Percentiles rank a stretch among this genome's conserved stretches.
Conservation (phyloP, 2,888 invertebrate genomes). For the Blastobasis lacticolella region DNA sequence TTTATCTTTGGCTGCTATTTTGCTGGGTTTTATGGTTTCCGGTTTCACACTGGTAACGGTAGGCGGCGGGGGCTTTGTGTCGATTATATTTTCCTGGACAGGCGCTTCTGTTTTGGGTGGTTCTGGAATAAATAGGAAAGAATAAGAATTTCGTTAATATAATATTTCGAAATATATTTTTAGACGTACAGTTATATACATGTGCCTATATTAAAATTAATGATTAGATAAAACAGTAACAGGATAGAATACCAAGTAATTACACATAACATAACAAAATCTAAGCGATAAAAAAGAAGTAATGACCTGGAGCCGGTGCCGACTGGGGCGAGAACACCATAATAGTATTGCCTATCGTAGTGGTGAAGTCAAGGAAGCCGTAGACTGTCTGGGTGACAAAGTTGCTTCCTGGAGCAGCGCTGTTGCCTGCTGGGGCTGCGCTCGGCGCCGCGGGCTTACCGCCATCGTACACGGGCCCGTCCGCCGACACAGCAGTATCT, state of each 20-base stretch:
- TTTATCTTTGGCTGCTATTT: conserved; percentile 52
- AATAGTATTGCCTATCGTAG: conserved; percentile 93
- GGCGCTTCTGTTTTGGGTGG: conserved; percentile 55
- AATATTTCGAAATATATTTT: no score
- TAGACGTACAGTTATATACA: no score
- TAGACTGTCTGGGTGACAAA: conserved; percentile 92
- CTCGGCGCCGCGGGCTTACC: conserved; percentile 20
- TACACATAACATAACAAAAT: no score
- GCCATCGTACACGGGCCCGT: conserved; percentile 37
- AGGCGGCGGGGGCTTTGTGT: conserved; percentile 62
- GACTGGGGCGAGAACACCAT: conserved; percentile 96
- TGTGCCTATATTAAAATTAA: no score
- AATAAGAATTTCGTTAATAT: no score
- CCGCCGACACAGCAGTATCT: conserved; percentile 23
- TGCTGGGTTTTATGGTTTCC: conserved; percentile 63
- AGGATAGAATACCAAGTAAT: no score
- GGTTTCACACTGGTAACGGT: conserved; percentile 51
- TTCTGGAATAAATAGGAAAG: conserved; percentile 37
- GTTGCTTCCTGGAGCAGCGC: conserved; percentile 20
- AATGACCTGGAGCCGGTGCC: conserved; percentile 79
- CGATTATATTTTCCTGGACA: conserved; percentile 62
- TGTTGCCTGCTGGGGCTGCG: conserved; percentile 16
- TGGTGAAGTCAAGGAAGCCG: conserved; percentile 94
- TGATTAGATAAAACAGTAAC: no score
- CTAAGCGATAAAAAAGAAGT: conserved; percentile 11